Percentiles rank a stretch among this genome's conserved stretches.
Conservation (phyloP, 2,888 invertebrate genomes). For the Brenthis ino region DNA sequence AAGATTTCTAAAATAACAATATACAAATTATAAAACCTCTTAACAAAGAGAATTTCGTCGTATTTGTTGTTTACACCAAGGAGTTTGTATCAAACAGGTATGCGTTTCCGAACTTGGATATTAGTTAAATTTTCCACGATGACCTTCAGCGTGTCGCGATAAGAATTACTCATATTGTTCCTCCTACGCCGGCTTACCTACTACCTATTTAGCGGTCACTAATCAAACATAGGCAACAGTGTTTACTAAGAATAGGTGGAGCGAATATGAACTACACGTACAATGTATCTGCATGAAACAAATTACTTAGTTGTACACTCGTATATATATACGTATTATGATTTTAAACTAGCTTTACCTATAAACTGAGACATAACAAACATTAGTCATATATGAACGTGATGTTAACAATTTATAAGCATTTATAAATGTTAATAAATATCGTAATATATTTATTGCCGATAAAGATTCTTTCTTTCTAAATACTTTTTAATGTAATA, state of each 20-base stretch:
- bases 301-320: not conserved
- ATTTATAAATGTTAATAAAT: constrained; percentile 1
- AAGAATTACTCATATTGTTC: constrained; percentile 62
- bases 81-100: constrained; percentile 34
- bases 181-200: constrained; percentile 50
- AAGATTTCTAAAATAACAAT: no score
- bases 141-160: constrained; percentile 62
- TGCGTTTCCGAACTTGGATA: constrained; percentile 41
- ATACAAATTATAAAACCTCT: not conserved
- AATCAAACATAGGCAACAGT: constrained; percentile 51
- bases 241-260: constrained; percentile 42
- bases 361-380: constrained; percentile 10
- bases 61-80: not conserved
- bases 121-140: constrained; percentile 58
- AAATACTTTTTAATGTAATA: no score
- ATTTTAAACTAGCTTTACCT: not conserved
- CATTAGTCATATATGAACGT: constrained; percentile 20
- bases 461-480: not conserved
- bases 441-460: constrained; percentile 8
- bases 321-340: not conserved
- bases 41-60: no score
- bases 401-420: constrained; percentile 12
- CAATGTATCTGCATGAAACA: not conserved
- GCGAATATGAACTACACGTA: constrained; percentile 12
- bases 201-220: constrained; percentile 47